These are phyloP conservation scores for Avahi laniger DNA, from an alignment of 2,797 vertebrate genomes.

Conservation along the genomic window DNA sequence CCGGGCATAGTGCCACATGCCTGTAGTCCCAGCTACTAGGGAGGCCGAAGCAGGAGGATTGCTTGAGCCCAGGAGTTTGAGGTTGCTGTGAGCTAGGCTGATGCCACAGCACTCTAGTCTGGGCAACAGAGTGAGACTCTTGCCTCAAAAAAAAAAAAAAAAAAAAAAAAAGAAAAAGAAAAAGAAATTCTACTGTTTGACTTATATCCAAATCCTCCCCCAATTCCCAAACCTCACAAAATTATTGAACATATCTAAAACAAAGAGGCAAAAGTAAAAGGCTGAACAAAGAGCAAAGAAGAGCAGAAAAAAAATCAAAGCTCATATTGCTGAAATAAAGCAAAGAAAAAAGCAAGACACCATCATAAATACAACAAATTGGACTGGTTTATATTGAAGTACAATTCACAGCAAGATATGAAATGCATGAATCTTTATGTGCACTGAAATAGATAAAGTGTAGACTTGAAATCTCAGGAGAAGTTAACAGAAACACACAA, in stretches of 20 bases:
- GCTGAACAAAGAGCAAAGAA: not conserved
- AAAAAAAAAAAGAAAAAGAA: no score
- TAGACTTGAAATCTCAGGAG: conserved; percentile 12
- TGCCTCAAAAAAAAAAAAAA: no score
- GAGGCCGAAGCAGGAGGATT: no score
- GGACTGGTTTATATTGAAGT: not conserved
- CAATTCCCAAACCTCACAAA: not conserved
- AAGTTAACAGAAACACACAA: not conserved
- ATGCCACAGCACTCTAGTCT: no score
- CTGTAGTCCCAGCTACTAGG: no score
- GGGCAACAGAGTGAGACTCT: no score
- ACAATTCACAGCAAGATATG: not conserved
- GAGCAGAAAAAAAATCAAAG: not conserved
- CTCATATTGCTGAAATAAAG: not conserved
- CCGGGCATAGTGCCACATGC: no score
- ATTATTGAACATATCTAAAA: not conserved
- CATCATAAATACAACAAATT: not conserved
- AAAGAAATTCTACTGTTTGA: not conserved
- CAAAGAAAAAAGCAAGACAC: not conserved
- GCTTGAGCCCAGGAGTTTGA: no score
- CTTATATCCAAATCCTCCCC: no score
- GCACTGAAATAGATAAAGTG: not conserved
- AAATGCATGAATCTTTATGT: not conserved
- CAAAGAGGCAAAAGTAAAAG: not conserved
- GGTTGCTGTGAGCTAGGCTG: no score